Evolutionary conservation across 2,888 invertebrate species (phyloP), one percentile per base, ranked within the genome.

Genomic region (Epinotia ramella): DNA sequence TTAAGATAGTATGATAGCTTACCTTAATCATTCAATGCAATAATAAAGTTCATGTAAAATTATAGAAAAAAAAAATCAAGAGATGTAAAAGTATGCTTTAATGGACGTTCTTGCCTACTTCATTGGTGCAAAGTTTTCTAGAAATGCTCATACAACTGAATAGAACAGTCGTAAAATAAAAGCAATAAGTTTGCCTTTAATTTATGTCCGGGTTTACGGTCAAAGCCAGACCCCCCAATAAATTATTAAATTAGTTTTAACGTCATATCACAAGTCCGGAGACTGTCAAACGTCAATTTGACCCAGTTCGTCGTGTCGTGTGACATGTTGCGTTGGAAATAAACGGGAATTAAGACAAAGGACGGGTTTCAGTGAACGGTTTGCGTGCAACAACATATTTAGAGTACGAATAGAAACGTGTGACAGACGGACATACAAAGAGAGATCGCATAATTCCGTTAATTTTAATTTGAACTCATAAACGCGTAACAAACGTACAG

Each of bases 241-340:
- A 68, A 68, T 44, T 24, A 59, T 68, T 59, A 59, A 44, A 68
- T 68, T 57, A 44, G 68, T 68, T 68, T 28, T 6, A 9, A 44
- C 68, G 59, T 68, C 68, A 68, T 67, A 67, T 67, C 44, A 67
- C 13, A 6, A 16, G 18, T 9, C 40, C 33, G 4, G 33, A 53
- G 28, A 18, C 53, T 66, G 66, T 66, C 66, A 66, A 66, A 66
- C 33, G 53, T 53, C 49, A n/a, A 53, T 66, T 33, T 66, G 66
- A 66, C 66, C 66, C 33, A 66, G 4, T 53, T 66, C 28, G 18
- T 5, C n/a, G 65, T 3, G 28, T 33, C n/a, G 2, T 57, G 57
- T 53, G 6, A 33, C 33, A 62, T n/a, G 62, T 59, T 59, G 62
- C 49, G 53, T 24, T 18, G 33, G 33, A 66, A 66, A 66, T 66